phyloP scores from a whole-genome alignment of 1,140 invertebrate genomes.

The Zaprionus lachaisei region DNA sequence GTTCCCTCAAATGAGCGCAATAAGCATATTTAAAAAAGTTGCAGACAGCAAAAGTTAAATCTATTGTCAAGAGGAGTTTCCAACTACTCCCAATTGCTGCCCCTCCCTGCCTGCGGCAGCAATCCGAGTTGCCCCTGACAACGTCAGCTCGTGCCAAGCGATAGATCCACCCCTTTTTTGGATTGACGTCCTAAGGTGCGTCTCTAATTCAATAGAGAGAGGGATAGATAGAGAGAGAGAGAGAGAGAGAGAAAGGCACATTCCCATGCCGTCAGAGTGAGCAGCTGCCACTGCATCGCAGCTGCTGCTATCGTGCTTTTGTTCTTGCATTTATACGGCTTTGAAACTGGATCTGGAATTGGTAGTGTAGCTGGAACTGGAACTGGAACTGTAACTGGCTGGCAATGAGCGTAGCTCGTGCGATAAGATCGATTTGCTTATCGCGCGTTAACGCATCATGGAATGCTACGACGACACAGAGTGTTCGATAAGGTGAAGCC shows the following conservation, averaged over 20 bases:
- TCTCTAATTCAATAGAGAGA: conserved; percentile 33
- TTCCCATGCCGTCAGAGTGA: conserved; percentile 44
- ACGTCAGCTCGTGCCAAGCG: conserved; percentile 42
- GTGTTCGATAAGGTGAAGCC: conserved; percentile 26
- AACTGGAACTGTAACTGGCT: conserved; percentile 22
- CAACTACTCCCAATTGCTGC: not conserved
- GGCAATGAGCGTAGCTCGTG: conserved; percentile 3
- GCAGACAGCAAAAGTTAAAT: conserved; percentile 37
- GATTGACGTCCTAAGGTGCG: conserved; percentile 9
- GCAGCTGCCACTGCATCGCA: conserved; percentile 54
- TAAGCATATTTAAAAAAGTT: conserved; percentile 32
- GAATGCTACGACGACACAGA: conserved; percentile 47
- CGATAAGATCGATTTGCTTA: conserved; percentile 69
- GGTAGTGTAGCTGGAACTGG: conserved; percentile 6
- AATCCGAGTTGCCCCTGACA: conserved; percentile 30
- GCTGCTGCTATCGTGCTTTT: conserved; percentile 17
- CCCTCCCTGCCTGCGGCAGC: conserved; percentile 1
- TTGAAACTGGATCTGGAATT: conserved; percentile 3
- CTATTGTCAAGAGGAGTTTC: conserved; percentile 31
- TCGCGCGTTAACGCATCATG: conserved; percentile 67
- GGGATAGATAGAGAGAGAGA: not conserved
- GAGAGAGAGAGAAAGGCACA: conserved; percentile 1
- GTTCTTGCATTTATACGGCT: conserved; percentile 17
- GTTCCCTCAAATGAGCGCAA: conserved; percentile 28
- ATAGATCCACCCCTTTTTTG: conserved; percentile 45